Evolutionary conservation across 1,140 invertebrate genomes (phyloP).

Genomic region (Schmidtea mediterranea): DNA sequence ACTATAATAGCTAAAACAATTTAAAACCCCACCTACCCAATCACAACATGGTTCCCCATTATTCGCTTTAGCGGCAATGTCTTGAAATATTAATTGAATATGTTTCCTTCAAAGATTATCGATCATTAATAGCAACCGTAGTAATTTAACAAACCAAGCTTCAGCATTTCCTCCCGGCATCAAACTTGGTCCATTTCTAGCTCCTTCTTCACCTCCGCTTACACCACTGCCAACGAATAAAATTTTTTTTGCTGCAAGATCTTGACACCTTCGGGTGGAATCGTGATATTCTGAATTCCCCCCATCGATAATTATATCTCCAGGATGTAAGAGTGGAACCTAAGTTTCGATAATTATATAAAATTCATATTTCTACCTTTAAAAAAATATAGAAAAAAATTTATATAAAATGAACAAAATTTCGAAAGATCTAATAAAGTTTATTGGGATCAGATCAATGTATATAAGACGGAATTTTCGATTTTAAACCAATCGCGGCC

Average conservation of each 20-base stretch:
- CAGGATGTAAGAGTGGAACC: conserved; percentile 20
- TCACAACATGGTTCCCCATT: conserved; percentile 77
- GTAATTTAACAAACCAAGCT: conserved; percentile 44
- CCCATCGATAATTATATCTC: conserved; percentile 96
- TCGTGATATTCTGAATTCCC: conserved; percentile 97
- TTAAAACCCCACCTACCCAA: too few species aligned
- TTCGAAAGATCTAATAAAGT: too few species aligned
- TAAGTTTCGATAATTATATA: too few species aligned
- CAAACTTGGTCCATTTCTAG: conserved; percentile 74
- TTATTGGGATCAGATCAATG: too few species aligned
- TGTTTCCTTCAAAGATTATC: conserved; percentile 19
- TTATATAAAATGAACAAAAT: too few species aligned
- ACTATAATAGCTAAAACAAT: too few species aligned
- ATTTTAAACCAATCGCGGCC: too few species aligned
- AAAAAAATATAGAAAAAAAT: too few species aligned
- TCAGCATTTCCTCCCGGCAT: conserved; percentile 85
- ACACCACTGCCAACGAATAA: conserved; percentile 88
- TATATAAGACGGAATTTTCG: too few species aligned
- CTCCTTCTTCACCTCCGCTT: conserved; percentile 90
- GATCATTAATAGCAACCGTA: too few species aligned
- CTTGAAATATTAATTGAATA: conserved; percentile 73
- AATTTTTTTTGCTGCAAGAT: conserved; percentile 25
- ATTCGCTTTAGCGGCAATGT: conserved; percentile 54
- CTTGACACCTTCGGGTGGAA: conserved; percentile 33
- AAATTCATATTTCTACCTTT: too few species aligned